A percentile compares a stretch with the other conserved stretches of the same genome.
Evolutionary conservation across 2,113 vertebrate species (phyloP).

Genomic region (Naja naja): DNA sequence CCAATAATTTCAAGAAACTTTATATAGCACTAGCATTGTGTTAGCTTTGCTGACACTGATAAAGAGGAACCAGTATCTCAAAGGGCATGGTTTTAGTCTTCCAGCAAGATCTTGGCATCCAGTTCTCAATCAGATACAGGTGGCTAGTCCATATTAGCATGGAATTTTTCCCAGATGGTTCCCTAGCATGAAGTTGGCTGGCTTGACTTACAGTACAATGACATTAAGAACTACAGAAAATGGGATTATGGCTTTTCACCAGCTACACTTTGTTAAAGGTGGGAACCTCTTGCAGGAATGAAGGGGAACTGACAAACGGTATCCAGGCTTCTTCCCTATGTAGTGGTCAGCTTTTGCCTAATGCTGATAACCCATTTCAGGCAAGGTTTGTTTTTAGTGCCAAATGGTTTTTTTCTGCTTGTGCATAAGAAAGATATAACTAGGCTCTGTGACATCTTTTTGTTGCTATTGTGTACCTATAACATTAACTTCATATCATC

Average conservation of each 20-base stretch:
- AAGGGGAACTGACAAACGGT: not conserved
- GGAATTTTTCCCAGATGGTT: not conserved
- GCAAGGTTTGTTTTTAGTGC: not conserved
- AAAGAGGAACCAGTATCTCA: not conserved
- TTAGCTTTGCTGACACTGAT: not conserved
- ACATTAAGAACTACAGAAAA: not conserved
- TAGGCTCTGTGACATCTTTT: not conserved
- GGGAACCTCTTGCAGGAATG: not conserved
- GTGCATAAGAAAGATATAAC: not conserved
- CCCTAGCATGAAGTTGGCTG: not conserved
- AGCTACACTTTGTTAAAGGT: not conserved
- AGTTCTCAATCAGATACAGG: not conserved
- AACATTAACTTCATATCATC: not conserved
- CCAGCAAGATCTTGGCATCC: not conserved
- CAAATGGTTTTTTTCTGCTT: not conserved
- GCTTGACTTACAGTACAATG: not conserved
- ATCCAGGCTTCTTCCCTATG: not conserved
- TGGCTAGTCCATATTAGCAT: not conserved
- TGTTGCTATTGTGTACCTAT: not conserved
- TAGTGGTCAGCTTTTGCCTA: not conserved
- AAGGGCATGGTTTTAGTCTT: not conserved
- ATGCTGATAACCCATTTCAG: not conserved
- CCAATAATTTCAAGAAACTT: not conserved
- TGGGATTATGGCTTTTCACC: not conserved
- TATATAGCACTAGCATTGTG: not conserved